A percentile compares a stretch with the other conserved stretches of the same genome.
Conservation (phyloP, 1,140 invertebrate genomes). For the Polyergus mexicanus region DNA sequence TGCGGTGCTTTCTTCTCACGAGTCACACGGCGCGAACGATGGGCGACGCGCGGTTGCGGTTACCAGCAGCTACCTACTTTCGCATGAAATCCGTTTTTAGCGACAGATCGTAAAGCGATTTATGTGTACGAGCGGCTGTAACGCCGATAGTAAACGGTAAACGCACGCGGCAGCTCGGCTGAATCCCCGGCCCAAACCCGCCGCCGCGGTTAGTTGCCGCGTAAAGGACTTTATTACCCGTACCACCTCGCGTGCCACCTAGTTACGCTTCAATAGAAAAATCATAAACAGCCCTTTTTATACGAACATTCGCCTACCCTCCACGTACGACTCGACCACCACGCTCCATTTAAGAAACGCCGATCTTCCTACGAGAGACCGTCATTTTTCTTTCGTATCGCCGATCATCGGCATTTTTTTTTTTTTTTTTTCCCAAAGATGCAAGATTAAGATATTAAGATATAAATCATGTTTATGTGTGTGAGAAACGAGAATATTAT, state of each 20-base stretch:
- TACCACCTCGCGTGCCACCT: slow-evolving; percentile 81
- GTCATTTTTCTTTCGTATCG: not conserved
- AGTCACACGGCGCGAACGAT: slow-evolving; percentile 28
- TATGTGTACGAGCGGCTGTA: slow-evolving; percentile 84
- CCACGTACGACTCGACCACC: slow-evolving; percentile 7
- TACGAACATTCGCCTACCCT: slow-evolving; percentile 25
- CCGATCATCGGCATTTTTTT: slow-evolving; percentile 6
- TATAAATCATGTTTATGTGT: not conserved
- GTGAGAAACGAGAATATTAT: not conserved
- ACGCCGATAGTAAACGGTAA: slow-evolving; percentile 84
- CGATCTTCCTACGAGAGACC: not conserved
- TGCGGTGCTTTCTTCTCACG: slow-evolving; percentile 19
- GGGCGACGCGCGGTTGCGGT: slow-evolving; percentile 58
- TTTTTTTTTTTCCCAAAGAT: not conserved
- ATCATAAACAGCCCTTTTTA: slow-evolving; percentile 80
- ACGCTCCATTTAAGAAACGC: not conserved
- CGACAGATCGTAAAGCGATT: slow-evolving; percentile 86
- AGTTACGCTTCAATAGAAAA: slow-evolving; percentile 85
- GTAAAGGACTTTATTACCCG: slow-evolving; percentile 85
- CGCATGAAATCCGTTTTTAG: slow-evolving; percentile 85
- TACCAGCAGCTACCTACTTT: slow-evolving; percentile 77
- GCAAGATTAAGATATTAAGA: not conserved
- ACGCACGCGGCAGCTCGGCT: slow-evolving; percentile 74
- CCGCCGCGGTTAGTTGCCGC: slow-evolving; percentile 82
- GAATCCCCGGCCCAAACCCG: slow-evolving; percentile 66